A percentile compares a stretch with the other conserved stretches of the same genome.
These are phyloP conservation scores for Araneus ventricosus DNA, from an alignment of 1,140 invertebrate species.

Conservation along the genomic window DNA sequence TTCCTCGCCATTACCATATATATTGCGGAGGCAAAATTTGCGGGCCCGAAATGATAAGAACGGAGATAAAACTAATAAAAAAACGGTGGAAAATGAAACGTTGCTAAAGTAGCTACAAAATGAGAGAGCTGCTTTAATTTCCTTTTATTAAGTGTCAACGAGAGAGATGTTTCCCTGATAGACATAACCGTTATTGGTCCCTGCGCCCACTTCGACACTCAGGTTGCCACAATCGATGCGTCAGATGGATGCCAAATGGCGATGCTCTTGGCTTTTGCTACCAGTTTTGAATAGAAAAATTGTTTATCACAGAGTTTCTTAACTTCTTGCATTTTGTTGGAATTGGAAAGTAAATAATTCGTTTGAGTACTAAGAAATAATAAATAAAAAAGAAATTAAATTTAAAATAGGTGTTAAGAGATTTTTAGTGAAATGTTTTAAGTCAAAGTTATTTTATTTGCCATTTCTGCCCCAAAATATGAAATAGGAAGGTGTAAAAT, in stretches of 20 bases:
- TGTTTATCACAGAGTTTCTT: not conserved
- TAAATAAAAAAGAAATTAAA: too few relatives aligned
- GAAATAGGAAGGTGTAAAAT: too few relatives aligned
- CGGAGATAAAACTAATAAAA: not conserved
- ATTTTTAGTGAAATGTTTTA: too few relatives aligned
- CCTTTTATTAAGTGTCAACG: slow-evolving; percentile 71
- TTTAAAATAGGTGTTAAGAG: too few relatives aligned
- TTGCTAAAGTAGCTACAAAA: slow-evolving; percentile 65
- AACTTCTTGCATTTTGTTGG: too few relatives aligned
- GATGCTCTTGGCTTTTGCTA: not conserved
- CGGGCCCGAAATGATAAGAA: slow-evolving; percentile 53
- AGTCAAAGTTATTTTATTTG: too few relatives aligned
- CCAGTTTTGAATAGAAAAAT: not conserved
- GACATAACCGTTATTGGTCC: slow-evolving; percentile 69
- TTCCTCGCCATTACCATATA: slow-evolving; percentile 64
- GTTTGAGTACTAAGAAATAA: too few relatives aligned
- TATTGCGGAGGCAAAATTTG: slow-evolving; percentile 61
- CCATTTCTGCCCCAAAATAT: too few relatives aligned
- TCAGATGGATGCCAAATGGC: not conserved
- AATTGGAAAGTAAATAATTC: too few relatives aligned
- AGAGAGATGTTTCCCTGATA: slow-evolving; percentile 65
- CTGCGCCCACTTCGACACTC: slow-evolving; percentile 39
- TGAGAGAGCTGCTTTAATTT: slow-evolving; percentile 66
- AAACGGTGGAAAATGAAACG: slow-evolving; percentile 13
- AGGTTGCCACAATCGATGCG: slow-evolving; percentile 50